Percentiles rank a stretch among this genome's conserved stretches.
phyloP scores from a whole-genome alignment of 2,797 vertebrate species.

The Acrossocheilus wenchowensis region DNA sequence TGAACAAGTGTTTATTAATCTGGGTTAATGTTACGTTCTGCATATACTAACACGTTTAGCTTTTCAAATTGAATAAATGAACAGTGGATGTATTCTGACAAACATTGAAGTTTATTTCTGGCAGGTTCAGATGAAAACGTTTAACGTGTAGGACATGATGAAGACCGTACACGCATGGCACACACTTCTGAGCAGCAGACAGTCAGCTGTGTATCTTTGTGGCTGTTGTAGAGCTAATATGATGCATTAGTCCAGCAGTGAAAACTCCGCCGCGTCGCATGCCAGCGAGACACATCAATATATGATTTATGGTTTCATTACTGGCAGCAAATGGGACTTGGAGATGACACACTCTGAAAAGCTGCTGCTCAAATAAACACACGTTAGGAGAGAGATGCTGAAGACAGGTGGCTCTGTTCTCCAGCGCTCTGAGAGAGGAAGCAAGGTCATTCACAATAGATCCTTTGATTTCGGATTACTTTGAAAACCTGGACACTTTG shows the following conservation, averaged over 20 bases:
- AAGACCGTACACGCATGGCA: neutral
- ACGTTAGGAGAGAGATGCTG: conserved; percentile 28
- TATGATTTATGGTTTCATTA: conserved; percentile 61
- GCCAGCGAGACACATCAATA: conserved; percentile 32
- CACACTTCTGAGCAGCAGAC: neutral
- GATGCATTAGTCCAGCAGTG: conserved; percentile 28
- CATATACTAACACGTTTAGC: neutral
- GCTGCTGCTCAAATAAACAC: conserved; percentile 52
- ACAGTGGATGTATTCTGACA: neutral
- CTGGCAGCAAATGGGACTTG: conserved; percentile 52
- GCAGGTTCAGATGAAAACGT: neutral
- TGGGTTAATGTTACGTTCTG: neutral
- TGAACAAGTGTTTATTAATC: neutral
- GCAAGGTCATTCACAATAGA: conserved; percentile 9
- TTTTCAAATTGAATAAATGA: neutral
- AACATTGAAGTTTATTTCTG: neutral
- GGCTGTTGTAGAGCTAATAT: conserved; percentile 37
- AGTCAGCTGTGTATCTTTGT: conserved; percentile 12
- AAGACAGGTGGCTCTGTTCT: conserved; percentile 16
- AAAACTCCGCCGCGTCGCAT: neutral
- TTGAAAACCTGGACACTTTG: neutral
- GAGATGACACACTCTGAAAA: conserved; percentile 50
- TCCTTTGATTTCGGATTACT: neutral
- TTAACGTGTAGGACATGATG: neutral
- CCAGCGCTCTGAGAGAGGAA: neutral